Conservation (phyloP, 2,888 invertebrate species). For the Gymnoscelis rufifasciata region DNA sequence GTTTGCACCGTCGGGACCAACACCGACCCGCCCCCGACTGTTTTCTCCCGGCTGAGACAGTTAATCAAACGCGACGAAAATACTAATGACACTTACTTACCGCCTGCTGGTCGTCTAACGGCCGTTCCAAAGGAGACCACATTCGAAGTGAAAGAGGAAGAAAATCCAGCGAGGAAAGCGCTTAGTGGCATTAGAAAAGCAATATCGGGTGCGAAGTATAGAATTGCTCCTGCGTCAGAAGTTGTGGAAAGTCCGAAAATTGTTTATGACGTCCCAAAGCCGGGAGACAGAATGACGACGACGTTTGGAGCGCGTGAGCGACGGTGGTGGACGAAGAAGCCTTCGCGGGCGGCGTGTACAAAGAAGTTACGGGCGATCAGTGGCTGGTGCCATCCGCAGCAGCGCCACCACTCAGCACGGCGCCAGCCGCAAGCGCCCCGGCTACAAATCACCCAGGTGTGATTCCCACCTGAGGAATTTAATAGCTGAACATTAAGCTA, state of each 20-base stretch:
- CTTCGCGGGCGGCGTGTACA: conserved; percentile 50
- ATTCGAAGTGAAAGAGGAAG: conserved; percentile 50
- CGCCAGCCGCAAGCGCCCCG: conserved; percentile 55
- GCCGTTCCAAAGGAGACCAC: conserved; percentile 55
- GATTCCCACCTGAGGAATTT: conserved; percentile 37
- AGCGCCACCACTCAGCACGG: conserved; percentile 47
- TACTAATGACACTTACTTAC: conserved; percentile 37
- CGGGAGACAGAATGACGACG: conserved; percentile 66
- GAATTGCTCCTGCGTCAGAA: conserved; percentile 57
- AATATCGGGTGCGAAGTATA: conserved; percentile 60
- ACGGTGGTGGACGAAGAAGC: conserved; percentile 53
- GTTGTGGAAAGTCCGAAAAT: conserved; percentile 67
- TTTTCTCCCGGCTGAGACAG: conserved; percentile 45
- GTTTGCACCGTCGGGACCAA: conserved; percentile 68
- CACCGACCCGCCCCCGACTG: conserved; percentile 60
- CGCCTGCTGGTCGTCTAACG: conserved; percentile 51
- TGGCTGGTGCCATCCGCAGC: conserved; percentile 54
- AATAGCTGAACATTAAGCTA: conserved; percentile 25
- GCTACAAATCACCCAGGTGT: conserved; percentile 75
- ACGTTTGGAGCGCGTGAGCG: conserved; percentile 63
- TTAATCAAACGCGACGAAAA: conserved; percentile 48
- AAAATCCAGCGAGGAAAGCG: conserved; percentile 51
- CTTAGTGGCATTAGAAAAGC: conserved; percentile 61
- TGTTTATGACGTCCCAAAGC: conserved; percentile 64
- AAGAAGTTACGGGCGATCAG: conserved; percentile 49